phyloP scores from a whole-genome alignment of 2,797 vertebrate genomes.

The Arrhamphus sclerolepis region DNA sequence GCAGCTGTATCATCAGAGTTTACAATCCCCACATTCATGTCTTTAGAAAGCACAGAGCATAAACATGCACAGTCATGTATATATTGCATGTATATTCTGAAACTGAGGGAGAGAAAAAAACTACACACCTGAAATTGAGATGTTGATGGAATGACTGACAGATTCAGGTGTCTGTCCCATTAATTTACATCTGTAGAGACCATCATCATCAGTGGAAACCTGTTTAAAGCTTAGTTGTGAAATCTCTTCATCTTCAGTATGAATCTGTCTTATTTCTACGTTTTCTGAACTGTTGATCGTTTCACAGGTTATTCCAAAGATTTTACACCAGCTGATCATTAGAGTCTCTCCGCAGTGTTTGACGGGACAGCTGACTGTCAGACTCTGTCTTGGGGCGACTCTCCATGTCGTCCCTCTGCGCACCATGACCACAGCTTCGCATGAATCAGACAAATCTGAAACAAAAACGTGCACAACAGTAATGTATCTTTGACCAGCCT shows the following conservation, averaged over 20 bases:
- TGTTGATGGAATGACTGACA: conserved; percentile 45
- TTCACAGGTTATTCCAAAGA: neutral
- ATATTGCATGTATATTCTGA: neutral
- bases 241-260: neutral
- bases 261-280: conserved; percentile 19
- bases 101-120: neutral
- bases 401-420: neutral
- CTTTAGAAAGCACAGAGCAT: conserved; percentile 14
- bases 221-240: conserved; percentile 62
- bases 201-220: conserved; percentile 43
- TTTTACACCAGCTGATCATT: conserved; percentile 60
- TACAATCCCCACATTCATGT: neutral
- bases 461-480: conserved; percentile 4
- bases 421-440: conserved; percentile 16
- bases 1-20: neutral
- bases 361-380: conserved; percentile 53
- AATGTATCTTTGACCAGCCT: no score
- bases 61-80: neutral
- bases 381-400: neutral
- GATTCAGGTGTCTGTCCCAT: accelerated
- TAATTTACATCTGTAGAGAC: conserved; percentile 54
- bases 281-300: neutral
- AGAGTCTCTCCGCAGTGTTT: conserved; percentile 38
- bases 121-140: conserved; percentile 67
- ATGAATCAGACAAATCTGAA: conserved; percentile 29